Evolutionary conservation across 37 sponge, comb jelly and placozoan genomes (phyloP).

Genomic region (Cladorhizidae sp.): DNA sequence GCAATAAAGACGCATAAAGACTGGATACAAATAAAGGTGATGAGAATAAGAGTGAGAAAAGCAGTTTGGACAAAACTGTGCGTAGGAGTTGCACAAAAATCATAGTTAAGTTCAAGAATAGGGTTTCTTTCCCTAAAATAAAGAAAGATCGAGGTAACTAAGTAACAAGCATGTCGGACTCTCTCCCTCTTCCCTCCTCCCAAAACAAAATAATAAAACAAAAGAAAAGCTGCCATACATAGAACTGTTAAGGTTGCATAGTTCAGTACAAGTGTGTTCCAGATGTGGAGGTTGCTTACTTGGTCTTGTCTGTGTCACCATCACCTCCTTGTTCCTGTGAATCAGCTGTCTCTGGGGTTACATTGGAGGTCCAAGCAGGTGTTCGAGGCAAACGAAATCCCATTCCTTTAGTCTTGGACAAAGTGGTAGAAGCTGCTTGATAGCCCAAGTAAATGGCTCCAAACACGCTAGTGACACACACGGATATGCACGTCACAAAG

Average conservation of each 20-base stretch:
- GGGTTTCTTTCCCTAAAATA: not conserved
- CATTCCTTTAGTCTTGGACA: not conserved
- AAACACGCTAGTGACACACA: slow-evolving; percentile 26
- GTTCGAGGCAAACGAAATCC: not conserved
- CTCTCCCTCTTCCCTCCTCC: not conserved
- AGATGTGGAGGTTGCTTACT: slow-evolving; percentile 26
- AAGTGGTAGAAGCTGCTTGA: not conserved
- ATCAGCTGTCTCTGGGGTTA: not conserved
- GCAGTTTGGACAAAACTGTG: slow-evolving; percentile 39
- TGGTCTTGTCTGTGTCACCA: slow-evolving; percentile 25
- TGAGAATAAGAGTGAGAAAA: slow-evolving; percentile 11
- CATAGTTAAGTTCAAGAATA: not conserved
- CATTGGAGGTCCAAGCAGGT: not conserved
- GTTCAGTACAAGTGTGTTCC: not conserved
- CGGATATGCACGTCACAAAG: slow-evolving; percentile 31
- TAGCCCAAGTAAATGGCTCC: slow-evolving; percentile 17
- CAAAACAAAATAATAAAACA: not conserved
- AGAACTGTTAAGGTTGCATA: not conserved
- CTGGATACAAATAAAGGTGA: slow-evolving; percentile 18
- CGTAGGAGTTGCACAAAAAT: not conserved
- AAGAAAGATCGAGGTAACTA: not conserved
- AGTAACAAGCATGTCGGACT: not conserved
- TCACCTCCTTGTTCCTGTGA: not conserved
- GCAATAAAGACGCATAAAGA: slow-evolving; percentile 21
- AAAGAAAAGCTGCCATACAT: too few species aligned